Evolutionary conservation across 2,113 vertebrate species (phyloP).

Genomic region (Saiga tatarica): DNA sequence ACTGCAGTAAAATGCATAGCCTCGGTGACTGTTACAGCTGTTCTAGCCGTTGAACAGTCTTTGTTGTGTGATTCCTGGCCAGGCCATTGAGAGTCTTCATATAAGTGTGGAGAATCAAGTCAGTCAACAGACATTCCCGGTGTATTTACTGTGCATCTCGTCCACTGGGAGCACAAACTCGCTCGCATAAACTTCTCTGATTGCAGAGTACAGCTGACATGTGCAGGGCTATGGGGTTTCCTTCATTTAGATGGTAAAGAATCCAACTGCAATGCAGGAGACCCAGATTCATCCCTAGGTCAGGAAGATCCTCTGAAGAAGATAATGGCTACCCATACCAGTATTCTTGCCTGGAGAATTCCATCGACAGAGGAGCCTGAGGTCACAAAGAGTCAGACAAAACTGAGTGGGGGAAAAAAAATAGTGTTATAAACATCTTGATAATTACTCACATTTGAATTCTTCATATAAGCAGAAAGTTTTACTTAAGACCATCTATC

Average conservation of each 20-base stretch:
- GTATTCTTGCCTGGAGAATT: not conserved
- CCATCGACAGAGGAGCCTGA: not conserved
- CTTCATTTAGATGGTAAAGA: not conserved
- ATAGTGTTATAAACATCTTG: not conserved
- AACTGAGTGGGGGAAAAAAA: not conserved
- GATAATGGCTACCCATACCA: not conserved
- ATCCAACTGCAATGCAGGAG: not conserved
- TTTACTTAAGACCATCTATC: not conserved
- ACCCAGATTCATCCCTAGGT: not conserved
- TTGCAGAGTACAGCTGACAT: not conserved
- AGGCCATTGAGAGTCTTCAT: not conserved
- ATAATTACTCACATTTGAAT: not conserved
- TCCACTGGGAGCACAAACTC: not conserved
- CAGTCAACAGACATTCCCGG: not conserved
- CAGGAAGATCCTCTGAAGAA: not conserved
- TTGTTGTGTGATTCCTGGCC: not conserved
- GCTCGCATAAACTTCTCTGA: not conserved
- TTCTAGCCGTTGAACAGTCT: not conserved
- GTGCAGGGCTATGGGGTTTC: not conserved
- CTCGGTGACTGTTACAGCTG: not conserved
- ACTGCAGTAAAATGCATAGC: not conserved
- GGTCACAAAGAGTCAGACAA: not conserved
- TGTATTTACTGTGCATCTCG: not conserved
- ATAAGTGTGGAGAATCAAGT: not conserved
- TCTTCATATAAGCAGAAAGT: not conserved